phyloP scores from a whole-genome alignment of 2,797 vertebrate species.

The Tapirus indicus region DNA sequence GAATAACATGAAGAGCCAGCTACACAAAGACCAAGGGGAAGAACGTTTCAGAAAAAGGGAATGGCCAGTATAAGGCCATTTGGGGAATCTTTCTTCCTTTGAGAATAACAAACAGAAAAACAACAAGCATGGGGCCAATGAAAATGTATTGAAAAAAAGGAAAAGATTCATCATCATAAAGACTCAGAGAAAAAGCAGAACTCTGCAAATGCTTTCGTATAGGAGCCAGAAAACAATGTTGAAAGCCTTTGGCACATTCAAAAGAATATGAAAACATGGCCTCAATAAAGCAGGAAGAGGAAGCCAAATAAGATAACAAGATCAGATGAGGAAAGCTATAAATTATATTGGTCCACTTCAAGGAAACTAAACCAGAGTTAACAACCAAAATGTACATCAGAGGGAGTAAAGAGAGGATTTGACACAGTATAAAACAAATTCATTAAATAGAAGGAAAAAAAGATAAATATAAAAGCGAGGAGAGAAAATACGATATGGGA shows the following conservation, averaged over 20 bases:
- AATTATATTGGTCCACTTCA: slow-evolving; percentile 1
- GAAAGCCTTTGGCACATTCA: slow-evolving; percentile 9
- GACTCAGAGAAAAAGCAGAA: neutral
- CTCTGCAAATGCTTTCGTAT: slow-evolving; percentile 1
- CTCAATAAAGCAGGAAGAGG: neutral
- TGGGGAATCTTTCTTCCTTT: slow-evolving; percentile 16
- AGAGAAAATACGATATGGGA: slow-evolving; percentile 35
- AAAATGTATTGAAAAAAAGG: slow-evolving; percentile 23
- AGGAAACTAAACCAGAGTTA: neutral
- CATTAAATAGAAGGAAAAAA: neutral
- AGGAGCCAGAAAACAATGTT: neutral
- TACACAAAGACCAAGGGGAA: neutral
- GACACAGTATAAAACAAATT: slow-evolving; percentile 21
- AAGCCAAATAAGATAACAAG: slow-evolving; percentile 48
- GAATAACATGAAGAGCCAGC: neutral
- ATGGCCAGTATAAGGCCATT: neutral
- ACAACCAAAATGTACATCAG: neutral
- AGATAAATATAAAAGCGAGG: neutral
- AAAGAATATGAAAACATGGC: neutral
- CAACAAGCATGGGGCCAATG: neutral
- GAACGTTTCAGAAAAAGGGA: neutral
- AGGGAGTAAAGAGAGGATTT: neutral
- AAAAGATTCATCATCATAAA: slow-evolving; percentile 5
- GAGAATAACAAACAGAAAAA: slow-evolving; percentile 52
- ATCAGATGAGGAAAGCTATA: slow-evolving; percentile 21